Evolutionary conservation across 2,797 vertebrate species (phyloP), one percentile per base, ranked within the genome.

Genomic region (Sebastes hubbsi): DNA sequence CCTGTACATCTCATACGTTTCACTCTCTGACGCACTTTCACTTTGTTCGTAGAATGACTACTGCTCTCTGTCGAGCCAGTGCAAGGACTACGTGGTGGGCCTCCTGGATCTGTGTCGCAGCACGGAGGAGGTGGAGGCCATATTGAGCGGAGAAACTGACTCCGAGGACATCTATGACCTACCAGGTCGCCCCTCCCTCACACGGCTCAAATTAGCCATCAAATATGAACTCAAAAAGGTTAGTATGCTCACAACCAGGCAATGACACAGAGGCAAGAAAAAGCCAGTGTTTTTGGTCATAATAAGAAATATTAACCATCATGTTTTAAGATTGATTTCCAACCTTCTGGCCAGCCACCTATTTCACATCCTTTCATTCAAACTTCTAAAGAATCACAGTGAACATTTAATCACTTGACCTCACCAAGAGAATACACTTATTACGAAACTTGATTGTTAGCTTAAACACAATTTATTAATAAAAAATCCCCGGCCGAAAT

Each of bases 171-270:
- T 6, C 36, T 95, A 91, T 12, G 96, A 96, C 4, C 90, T 59
- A 0, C 94, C 95, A 8, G 94, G 91, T 6, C 97, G 97, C 8
- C 97, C 97, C 18, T 97, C 96, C 69, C 97, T 99, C 81, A 97
- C 96, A 46, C 96, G 97, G 9, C 95, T 99, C 91, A 99, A 99
- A 93, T 95, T 99, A 1, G 99, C 99, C 88, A 99, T 99, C 92
- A 99, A 99, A 85, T 99, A 99, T 2, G 98, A 99, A 83, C 96
- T 99, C 2, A 99, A 99, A 95, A 99, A 99, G 96, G 99, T 99
- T 91, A 95, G 96, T 24, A 3, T 34, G 20, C 18, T 25, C 11
- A 63, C 25, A 56, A 29, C 56, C 24, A 38, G 7, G 11, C 13
- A 52, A 25, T 20, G 27, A 58, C 10, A 56, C 2, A 24, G 16